Conservation (phyloP, 2,797 vertebrate species). For the Neosilurus mollespiculum region DNA sequence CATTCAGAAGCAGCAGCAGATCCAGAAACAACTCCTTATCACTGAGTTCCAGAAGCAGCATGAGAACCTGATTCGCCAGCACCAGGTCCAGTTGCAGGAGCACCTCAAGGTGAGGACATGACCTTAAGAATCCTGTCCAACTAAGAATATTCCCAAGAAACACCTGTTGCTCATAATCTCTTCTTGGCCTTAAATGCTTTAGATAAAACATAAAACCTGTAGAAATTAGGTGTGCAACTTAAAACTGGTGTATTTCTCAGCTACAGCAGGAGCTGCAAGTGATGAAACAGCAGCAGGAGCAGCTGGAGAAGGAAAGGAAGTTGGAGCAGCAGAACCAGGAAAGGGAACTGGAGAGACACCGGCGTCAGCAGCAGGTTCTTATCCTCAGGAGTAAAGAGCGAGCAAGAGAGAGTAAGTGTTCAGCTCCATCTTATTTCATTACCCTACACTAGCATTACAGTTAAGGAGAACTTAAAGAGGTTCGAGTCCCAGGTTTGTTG, state of each 20-base stretch:
- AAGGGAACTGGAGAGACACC: slow-evolving; percentile 92
- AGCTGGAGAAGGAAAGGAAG: slow-evolving; percentile 93
- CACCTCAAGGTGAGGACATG: slow-evolving; percentile 90
- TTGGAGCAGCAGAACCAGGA: slow-evolving; percentile 95
- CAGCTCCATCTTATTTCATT: slow-evolving; percentile 29
- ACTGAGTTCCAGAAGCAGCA: slow-evolving; percentile 99
- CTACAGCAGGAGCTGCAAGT: slow-evolving; percentile 98
- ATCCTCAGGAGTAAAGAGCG: slow-evolving; percentile 91
- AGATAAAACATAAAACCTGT: neutral
- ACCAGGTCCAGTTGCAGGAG: slow-evolving; percentile 97
- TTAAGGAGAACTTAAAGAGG: no score
- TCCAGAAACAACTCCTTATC: slow-evolving; percentile 97
- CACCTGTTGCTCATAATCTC: neutral
- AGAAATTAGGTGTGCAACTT: neutral
- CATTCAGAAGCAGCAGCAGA: slow-evolving; percentile 98
- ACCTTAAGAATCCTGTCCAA: neutral
- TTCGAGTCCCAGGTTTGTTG: no score
- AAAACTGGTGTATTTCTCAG: slow-evolving; percentile 68
- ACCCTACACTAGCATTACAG: slow-evolving; percentile 53
- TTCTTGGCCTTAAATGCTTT: neutral
- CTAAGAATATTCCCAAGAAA: neutral
- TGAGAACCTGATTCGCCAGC: slow-evolving; percentile 94
- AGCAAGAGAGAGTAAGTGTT: slow-evolving; percentile 92
- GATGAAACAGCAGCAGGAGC: slow-evolving; percentile 97
- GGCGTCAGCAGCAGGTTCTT: slow-evolving; percentile 87